Percentiles rank a stretch among this genome's conserved stretches.
Conservation (phyloP, 2,797 vertebrate genomes). For the Coendou prehensilis region DNA sequence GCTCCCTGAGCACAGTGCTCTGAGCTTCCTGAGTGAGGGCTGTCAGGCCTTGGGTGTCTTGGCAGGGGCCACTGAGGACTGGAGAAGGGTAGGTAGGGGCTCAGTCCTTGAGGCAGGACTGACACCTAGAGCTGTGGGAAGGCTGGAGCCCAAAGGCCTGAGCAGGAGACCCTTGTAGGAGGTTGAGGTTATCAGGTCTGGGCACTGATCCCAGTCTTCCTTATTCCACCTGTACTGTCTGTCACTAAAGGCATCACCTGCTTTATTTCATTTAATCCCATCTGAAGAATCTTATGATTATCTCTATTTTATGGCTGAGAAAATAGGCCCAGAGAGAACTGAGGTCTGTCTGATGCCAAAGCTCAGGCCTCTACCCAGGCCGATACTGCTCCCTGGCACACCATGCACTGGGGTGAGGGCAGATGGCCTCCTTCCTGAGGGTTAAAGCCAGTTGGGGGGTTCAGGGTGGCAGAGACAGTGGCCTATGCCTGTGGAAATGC, state of each 20-base stretch:
- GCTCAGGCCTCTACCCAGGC: background rate
- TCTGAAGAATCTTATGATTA: background rate
- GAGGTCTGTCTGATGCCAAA: background rate
- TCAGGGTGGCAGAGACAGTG: background rate
- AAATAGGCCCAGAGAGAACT: background rate
- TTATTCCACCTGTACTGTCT: background rate
- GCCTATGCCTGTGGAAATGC: background rate
- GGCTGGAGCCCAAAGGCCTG: background rate
- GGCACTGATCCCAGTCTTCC: background rate
- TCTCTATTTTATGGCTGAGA: background rate
- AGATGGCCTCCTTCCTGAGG: background rate
- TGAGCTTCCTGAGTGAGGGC: too few relatives aligned
- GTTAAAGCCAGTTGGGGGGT: background rate
- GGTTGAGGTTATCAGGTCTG: background rate
- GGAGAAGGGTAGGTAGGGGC: background rate
- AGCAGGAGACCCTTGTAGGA: background rate
- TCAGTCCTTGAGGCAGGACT: background rate
- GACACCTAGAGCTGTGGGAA: background rate
- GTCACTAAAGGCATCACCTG: background rate
- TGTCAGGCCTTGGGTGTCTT: background rate
- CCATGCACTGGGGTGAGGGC: background rate
- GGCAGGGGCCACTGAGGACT: background rate
- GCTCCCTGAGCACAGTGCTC: accelerated
- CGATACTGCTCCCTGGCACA: background rate
- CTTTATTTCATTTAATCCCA: background rate